Base-by-base conservation (phyloP, 2,888 invertebrate species). In the Danaus chrysippus region DNA sequence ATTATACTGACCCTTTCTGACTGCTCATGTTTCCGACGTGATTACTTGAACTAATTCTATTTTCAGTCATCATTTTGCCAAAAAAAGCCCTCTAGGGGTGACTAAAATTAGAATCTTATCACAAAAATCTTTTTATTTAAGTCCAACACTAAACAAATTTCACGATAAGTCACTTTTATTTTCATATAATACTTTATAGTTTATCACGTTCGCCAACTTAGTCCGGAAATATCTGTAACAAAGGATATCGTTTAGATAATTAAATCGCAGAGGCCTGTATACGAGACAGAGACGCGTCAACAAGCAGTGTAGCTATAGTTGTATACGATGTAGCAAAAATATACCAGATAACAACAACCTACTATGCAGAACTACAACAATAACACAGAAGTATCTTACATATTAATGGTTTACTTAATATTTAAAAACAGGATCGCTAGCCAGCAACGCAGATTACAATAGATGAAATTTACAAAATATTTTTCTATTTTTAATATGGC, bases 11-110 rank as follows among this genome's bases (percentile, higher is more conserved):
- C 93, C 92, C 90, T 89, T 93, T 92, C 79, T 92, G 92, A 87
- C 83, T 91, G 79, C 78, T 86, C 83, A 93, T 91, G 81, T 92
- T 92, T 84, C 91, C 87, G 75, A 92, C 92, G 90, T 93, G 93
- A 91, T 93, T 92, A 91, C 93, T 94, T 78, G 94, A 92, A 91
- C 92, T 93, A 86, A 94, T 92, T 87, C 93, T 93, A 86, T 93
- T 94, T 92, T 94, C 94, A 80, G 94, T 94, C 94, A 94, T 95
- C 94, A 94, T 95, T 86, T 92, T 92, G 87, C 79, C 83, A 85
- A 65, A 67, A 64, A 63, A 59, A 61, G 82, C 82, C 87, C 87
- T 79, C 78, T 77, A 82, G 84, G 87, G 89, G 84, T 73, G 81
- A 86, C 86, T 86, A 84, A 86, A 87, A 86, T 87, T 86, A 89